Evolutionary conservation across 2,113 vertebrate genomes (phyloP).

Genomic region (Sylvilagus bachmani): DNA sequence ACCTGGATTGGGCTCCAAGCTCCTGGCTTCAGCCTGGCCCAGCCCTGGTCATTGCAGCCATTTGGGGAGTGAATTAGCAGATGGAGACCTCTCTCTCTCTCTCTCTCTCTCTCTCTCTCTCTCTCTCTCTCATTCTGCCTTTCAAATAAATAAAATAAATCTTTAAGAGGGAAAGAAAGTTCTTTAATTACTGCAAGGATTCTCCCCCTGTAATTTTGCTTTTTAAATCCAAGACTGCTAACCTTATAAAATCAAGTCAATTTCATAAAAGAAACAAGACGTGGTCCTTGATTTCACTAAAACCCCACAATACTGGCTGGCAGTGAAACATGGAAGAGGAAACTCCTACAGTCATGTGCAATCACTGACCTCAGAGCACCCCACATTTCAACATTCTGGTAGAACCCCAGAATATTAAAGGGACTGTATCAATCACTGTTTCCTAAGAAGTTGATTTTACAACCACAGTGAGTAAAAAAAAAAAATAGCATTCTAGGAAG

Average conservation of each 20-base stretch:
- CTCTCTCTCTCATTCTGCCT: too few relatives aligned
- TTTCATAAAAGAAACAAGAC: neutral
- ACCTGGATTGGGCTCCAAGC: too few relatives aligned
- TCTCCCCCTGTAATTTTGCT: neutral
- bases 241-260: neutral
- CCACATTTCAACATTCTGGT: constrained; percentile 43
- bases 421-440: constrained; percentile 28
- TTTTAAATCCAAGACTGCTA: constrained; percentile 27
- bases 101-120: too few relatives aligned
- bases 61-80: too few relatives aligned
- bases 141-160: too few relatives aligned
- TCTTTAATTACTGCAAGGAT: constrained; percentile 14
- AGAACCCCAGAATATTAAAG: constrained; percentile 10
- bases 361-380: constrained; percentile 2
- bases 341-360: neutral
- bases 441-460: constrained; percentile 59
- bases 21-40: too few relatives aligned
- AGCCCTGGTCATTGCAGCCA: too few relatives aligned
- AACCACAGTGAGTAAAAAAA: neutral
- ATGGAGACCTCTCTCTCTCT: too few relatives aligned
- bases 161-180: neutral
- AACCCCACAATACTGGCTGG: neutral
- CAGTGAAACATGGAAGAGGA: neutral
- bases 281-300: neutral
- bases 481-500: constrained; percentile 53